phyloP scores from a whole-genome alignment of 1,140 invertebrate species.

The Ceratina japonica region DNA sequence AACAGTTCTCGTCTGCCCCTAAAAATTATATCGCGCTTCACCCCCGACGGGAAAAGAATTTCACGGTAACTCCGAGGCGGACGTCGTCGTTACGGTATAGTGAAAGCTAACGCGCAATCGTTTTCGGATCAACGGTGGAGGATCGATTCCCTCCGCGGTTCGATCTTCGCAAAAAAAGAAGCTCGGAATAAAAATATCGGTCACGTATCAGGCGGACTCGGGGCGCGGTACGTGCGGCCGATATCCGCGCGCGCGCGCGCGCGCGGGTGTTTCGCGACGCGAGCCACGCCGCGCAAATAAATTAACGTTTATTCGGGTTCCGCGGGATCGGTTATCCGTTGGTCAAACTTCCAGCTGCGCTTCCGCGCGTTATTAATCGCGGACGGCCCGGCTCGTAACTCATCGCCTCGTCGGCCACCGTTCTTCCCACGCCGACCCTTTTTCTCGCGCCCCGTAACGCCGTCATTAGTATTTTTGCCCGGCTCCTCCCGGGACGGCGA shows the following conservation, averaged over 20 bases:
- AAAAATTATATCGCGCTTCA: too few species aligned
- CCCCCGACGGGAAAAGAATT: too few species aligned
- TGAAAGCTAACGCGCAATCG: too few species aligned
- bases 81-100: too few species aligned
- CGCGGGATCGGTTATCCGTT: slow-evolving; percentile 33
- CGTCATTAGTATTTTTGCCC: slow-evolving; percentile 5
- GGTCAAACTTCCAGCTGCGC: slow-evolving; percentile 57
- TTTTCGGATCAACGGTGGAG: too few species aligned
- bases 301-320: slow-evolving; percentile 62
- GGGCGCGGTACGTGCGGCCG: not conserved
- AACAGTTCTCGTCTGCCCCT: not conserved
- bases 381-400: slow-evolving; percentile 50
- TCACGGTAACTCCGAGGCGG: not conserved
- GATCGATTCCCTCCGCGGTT: too few species aligned
- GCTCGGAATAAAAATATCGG: too few species aligned
- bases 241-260: slow-evolving; percentile 8
- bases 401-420: slow-evolving; percentile 35
- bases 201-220: too few species aligned
- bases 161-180: slow-evolving; percentile 41
- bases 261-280: slow-evolving; percentile 7
- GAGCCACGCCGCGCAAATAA: slow-evolving; percentile 44
- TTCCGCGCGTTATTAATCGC: slow-evolving; percentile 59
- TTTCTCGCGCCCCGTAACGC: not conserved
- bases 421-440: slow-evolving; percentile 6
- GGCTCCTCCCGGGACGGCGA: not conserved